A percentile compares a stretch with the other conserved stretches of the same genome.
phyloP scores from a whole-genome alignment of 2,113 vertebrate species.

The Alectura lathami region DNA sequence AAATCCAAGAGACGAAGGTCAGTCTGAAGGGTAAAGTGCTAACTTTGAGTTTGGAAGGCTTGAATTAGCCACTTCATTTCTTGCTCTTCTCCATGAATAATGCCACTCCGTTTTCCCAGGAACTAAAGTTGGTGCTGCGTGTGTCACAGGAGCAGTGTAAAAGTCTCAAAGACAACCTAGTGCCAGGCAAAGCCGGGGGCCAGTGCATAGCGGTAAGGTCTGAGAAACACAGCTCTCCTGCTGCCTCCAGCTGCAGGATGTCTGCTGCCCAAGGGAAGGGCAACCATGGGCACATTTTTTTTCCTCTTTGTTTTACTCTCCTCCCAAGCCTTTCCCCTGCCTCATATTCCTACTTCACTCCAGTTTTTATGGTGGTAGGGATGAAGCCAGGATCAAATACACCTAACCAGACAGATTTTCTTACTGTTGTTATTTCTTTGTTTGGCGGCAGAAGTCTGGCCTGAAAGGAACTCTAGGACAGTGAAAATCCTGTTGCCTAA shows the following conservation, averaged over 20 bases:
- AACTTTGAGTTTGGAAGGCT: background rate
- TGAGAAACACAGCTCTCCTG: background rate
- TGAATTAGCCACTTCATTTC: background rate
- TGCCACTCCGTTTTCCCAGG: background rate
- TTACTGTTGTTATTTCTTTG: background rate
- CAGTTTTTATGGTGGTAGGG: background rate
- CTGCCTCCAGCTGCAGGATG: background rate
- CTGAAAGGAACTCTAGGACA: background rate
- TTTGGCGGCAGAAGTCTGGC: background rate
- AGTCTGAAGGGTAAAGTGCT: background rate
- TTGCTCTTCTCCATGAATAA: background rate
- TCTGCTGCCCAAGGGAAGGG: background rate
- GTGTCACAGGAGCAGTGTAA: background rate
- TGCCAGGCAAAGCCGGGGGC: accelerated
- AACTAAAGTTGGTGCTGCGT: background rate
- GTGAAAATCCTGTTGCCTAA: accelerated
- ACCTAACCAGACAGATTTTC: background rate
- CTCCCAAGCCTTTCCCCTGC: background rate
- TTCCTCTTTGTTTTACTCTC: background rate
- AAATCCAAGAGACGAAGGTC: background rate
- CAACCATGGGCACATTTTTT: background rate
- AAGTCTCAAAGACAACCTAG: background rate
- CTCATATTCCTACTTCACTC: background rate
- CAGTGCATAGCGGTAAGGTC: background rate
- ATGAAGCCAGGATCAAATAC: background rate